Conservation (phyloP, 2,888 invertebrate species). For the Sicus ferrugineus region DNA sequence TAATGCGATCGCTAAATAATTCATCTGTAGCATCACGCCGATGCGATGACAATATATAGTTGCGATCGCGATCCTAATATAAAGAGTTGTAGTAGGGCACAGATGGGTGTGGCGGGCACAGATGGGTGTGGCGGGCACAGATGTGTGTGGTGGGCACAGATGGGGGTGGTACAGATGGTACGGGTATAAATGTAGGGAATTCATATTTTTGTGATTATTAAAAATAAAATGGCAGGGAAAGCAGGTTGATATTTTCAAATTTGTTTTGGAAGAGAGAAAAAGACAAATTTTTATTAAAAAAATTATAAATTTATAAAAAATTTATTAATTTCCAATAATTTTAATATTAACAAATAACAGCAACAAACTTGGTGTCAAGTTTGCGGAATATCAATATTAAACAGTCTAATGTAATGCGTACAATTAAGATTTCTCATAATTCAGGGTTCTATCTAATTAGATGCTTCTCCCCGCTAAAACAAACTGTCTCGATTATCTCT, state of each 20-base stretch:
- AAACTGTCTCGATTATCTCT: too few relatives aligned
- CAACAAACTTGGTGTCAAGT: too few relatives aligned
- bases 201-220: constrained; percentile 2
- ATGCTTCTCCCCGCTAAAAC: too few relatives aligned
- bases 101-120: constrained; percentile 33
- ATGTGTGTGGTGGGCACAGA: background rate
- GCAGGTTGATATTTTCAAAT: background rate
- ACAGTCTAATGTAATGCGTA: too few relatives aligned
- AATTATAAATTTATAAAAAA: constrained; percentile 6
- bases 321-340: constrained; percentile 9
- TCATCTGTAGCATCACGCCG: constrained; percentile 60
- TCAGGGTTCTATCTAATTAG: too few relatives aligned
- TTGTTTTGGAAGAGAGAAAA: constrained; percentile 16
- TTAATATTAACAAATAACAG: too few relatives aligned
- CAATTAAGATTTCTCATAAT: too few relatives aligned
- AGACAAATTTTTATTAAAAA: constrained; percentile 13
- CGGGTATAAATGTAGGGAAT: constrained; percentile 12
- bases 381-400: too few relatives aligned
- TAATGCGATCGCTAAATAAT: constrained; percentile 68
- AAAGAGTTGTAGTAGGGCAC: constrained; percentile 20
- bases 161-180: constrained; percentile 43
- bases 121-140: constrained; percentile 31
- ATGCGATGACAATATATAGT: constrained; percentile 61
- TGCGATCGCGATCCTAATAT: constrained; percentile 63
- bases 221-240: background rate